Conservation (phyloP, 2,113 vertebrate species). For the Charina bottae region DNA sequence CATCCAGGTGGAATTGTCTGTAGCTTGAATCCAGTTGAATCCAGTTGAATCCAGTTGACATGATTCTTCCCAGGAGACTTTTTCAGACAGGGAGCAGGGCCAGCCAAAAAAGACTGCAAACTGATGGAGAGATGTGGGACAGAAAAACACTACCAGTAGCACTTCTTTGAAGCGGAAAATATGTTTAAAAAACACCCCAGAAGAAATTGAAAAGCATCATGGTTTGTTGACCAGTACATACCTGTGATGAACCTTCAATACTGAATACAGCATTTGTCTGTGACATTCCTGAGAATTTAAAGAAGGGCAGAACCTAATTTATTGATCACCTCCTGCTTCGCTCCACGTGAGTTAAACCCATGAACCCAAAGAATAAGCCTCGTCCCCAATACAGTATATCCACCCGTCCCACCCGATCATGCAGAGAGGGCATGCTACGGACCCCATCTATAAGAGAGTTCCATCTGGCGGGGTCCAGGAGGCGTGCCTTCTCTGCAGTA, state of each 20-base stretch:
- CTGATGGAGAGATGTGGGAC: not conserved
- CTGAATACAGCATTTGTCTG: not conserved
- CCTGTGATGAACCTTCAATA: not conserved
- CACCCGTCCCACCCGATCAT: too few species aligned
- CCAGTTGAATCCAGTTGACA: too few species aligned
- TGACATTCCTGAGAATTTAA: not conserved
- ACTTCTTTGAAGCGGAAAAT: not conserved
- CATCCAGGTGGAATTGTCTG: too few species aligned
- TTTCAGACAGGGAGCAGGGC: not conserved
- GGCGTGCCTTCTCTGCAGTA: too few species aligned
- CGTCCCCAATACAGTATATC: too few species aligned
- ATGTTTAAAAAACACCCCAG: not conserved
- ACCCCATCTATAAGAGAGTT: too few species aligned
- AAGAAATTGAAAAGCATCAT: not conserved
- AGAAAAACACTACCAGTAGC: not conserved
- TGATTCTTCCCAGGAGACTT: not conserved
- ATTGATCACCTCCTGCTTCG: not conserved
- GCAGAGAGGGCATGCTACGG: too few species aligned
- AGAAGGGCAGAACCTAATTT: not conserved
- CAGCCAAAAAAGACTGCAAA: not conserved
- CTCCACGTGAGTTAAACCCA: not conserved
- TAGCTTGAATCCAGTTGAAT: too few species aligned
- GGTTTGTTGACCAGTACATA: not conserved
- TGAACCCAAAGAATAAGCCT: too few species aligned
- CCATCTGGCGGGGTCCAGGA: too few species aligned